Conservation (phyloP, 1,140 invertebrate species). For the Penaeus vannamei region DNA sequence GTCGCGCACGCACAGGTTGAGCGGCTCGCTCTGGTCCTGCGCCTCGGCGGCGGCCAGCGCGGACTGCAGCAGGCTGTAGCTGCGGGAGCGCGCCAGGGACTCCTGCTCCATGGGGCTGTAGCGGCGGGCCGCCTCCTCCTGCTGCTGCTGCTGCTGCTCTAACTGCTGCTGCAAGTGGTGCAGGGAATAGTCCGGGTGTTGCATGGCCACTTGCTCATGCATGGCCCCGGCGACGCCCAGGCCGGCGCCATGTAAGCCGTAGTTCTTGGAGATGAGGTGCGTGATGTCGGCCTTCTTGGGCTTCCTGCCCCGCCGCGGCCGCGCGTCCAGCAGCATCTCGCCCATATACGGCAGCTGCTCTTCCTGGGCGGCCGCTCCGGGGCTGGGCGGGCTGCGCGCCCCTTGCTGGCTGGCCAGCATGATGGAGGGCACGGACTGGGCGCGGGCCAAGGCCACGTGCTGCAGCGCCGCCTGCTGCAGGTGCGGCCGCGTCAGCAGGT, state of each 20-base stretch:
- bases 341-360: conserved; percentile 87
- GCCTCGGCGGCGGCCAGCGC: conserved; percentile 51
- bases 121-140: conserved; percentile 18
- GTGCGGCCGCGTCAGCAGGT: conserved; percentile 66
- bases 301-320: conserved; percentile 85
- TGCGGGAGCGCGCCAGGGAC: conserved; percentile 46
- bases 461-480: conserved; percentile 67
- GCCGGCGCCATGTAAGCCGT: conserved; percentile 77
- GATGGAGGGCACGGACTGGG: conserved; percentile 67
- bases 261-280: conserved; percentile 91
- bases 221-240: conserved; percentile 13
- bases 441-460: conserved; percentile 64
- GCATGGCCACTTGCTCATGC: conserved; percentile 34
- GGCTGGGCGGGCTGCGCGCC: conserved; percentile 41
- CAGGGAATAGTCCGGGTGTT: conserved; percentile 42
- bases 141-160: conserved; percentile 37
- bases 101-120: conserved; percentile 57
- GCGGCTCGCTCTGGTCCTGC: conserved; percentile 79
- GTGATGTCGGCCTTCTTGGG: conserved; percentile 92
- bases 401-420: conserved; percentile 60
- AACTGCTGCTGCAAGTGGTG: conserved; percentile 68
- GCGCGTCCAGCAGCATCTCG: conserved; percentile 88
- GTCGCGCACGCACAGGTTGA: conserved; percentile 87
- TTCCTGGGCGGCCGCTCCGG: conserved; percentile 48
- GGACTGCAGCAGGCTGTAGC: conserved; percentile 65